Evolutionary conservation across 2,888 invertebrate species (phyloP).

Genomic region (Microctonus brassicae): DNA sequence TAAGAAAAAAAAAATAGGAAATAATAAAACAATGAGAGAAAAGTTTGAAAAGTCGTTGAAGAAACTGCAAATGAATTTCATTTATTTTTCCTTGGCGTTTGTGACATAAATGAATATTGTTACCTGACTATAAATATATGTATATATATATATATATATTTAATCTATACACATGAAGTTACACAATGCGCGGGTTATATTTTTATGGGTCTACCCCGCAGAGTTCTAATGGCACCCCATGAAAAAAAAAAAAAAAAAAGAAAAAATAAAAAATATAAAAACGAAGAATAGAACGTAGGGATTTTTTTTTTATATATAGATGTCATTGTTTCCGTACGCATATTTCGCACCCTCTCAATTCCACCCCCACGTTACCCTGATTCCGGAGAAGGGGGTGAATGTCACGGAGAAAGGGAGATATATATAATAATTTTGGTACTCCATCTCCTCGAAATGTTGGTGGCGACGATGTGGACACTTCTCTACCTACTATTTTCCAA

Average conservation of each 20-base stretch:
- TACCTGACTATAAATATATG: background rate
- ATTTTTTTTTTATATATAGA: conserved; percentile 60
- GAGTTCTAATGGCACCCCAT: conserved; percentile 64
- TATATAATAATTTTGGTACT: conserved; percentile 22
- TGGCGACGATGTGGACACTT: conserved; percentile 29
- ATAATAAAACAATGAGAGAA: conserved; percentile 4
- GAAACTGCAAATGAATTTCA: conserved; percentile 35
- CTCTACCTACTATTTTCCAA: conserved; percentile 35
- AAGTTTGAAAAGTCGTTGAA: conserved; percentile 13
- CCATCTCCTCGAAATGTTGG: conserved; percentile 17
- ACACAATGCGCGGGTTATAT: conserved; percentile 54
- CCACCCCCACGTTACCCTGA: conserved; percentile 8
- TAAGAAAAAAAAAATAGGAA: background rate
- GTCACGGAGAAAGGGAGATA: background rate
- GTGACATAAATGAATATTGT: conserved; percentile 3
- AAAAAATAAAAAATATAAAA: conserved; percentile 48
- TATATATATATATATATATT: background rate
- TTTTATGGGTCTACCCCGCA: conserved; percentile 59
- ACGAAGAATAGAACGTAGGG: conserved; percentile 57
- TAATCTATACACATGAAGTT: conserved; percentile 41
- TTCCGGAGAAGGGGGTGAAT: background rate
- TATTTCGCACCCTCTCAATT: conserved; percentile 43
- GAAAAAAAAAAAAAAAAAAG: conserved; percentile 44
- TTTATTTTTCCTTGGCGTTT: no score
- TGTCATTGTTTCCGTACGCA: conserved; percentile 65